Percentiles rank a stretch among this genome's conserved stretches.
phyloP scores from a whole-genome alignment of 2,797 vertebrate genomes.

The Cyprinella venusta region DNA sequence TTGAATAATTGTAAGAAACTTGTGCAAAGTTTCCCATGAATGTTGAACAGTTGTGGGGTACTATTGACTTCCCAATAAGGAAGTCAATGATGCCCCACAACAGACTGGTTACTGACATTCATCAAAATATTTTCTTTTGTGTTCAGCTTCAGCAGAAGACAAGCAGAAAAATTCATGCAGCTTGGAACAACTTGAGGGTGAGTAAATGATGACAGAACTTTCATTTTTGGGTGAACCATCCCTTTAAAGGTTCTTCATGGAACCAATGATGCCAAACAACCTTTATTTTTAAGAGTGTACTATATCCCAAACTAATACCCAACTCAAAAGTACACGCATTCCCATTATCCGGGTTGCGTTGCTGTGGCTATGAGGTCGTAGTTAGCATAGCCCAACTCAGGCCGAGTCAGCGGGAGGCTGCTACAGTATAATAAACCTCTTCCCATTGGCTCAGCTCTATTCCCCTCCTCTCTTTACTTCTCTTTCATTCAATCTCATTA shows the following conservation, averaged over 20 bases:
- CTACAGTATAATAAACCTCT: conserved; percentile 20
- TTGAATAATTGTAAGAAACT: not conserved
- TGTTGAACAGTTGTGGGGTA: not conserved
- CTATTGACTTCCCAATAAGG: too few species aligned
- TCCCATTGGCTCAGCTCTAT: conserved; percentile 18
- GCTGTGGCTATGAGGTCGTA: not conserved
- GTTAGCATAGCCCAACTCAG: not conserved
- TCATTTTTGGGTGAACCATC: too few species aligned
- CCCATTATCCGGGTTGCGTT: not conserved
- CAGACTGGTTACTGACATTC: too few species aligned
- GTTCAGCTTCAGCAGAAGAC: too few species aligned
- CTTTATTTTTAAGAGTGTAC: not conserved
- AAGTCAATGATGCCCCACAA: too few species aligned
- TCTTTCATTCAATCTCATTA: conserved; percentile 42
- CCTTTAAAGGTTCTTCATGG: not conserved
- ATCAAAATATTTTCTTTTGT: too few species aligned
- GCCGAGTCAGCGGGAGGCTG: conserved; percentile 55
- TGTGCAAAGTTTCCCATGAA: not conserved
- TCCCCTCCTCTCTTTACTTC: conserved; percentile 51
- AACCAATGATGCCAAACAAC: not conserved
- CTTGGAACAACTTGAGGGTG: too few species aligned
- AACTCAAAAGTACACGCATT: not conserved
- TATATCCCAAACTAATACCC: not conserved
- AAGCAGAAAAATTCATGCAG: too few species aligned
- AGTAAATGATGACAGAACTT: too few species aligned